A percentile compares a stretch with the other conserved stretches of the same genome.
phyloP scores from a whole-genome alignment of 2,888 invertebrate genomes.

The Noctua fimbriata region DNA sequence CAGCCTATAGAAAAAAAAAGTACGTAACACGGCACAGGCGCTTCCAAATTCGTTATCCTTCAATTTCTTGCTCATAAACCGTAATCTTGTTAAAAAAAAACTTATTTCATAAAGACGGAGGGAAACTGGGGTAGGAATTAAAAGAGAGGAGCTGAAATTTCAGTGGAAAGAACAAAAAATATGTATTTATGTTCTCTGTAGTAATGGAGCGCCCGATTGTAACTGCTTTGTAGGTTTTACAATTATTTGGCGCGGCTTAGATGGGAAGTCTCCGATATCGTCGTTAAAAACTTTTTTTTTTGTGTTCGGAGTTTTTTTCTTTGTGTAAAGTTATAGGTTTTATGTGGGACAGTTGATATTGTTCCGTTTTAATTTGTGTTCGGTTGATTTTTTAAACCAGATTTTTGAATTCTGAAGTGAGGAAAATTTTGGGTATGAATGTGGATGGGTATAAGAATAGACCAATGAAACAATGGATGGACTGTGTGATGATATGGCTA shows the following conservation, averaged over 20 bases:
- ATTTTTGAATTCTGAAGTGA: too few relatives aligned
- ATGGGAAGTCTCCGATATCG: conserved; percentile 56
- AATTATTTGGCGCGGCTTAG: conserved; percentile 69
- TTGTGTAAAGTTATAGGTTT: conserved; percentile 51
- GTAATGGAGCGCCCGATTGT: conserved; percentile 79
- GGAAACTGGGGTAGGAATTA: conserved; percentile 80
- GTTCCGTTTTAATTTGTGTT: conserved; percentile 26
- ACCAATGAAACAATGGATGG: too few relatives aligned
- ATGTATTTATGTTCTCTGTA: conserved; percentile 79
- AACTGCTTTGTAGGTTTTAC: conserved; percentile 81
- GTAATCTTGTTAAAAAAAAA: conserved; percentile 88
- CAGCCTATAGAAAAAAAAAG: conserved; percentile 55
- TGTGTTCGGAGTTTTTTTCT: conserved; percentile 12
- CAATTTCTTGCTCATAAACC: conserved; percentile 87
- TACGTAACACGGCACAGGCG: conserved; percentile 67
- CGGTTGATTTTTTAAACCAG: neutral
- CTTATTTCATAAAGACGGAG: conserved; percentile 87
- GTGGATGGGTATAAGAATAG: too few relatives aligned
- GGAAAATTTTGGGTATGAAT: too few relatives aligned
- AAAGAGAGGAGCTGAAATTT: conserved; percentile 77
- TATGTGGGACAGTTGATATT: conserved; percentile 44
- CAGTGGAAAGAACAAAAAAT: conserved; percentile 68
- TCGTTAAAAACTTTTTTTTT: conserved; percentile 65
- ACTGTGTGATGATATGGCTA: too few relatives aligned
- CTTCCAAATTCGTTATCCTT: conserved; percentile 85